phyloP scores from a whole-genome alignment of 2,797 vertebrate genomes.

The Sebastes trivittatus region DNA sequence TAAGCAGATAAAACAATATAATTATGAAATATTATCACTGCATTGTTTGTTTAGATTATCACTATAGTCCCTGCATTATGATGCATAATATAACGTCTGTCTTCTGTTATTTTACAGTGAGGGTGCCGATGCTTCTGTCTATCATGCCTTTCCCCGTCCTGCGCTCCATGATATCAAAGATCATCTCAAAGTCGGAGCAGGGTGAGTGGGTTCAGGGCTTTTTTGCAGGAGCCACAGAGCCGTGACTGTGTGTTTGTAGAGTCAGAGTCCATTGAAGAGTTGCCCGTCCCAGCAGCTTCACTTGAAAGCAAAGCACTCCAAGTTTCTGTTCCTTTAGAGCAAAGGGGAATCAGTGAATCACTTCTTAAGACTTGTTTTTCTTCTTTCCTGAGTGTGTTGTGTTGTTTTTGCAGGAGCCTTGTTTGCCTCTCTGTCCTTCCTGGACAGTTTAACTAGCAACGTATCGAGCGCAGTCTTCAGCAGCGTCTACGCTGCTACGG shows the following conservation, averaged over 20 bases:
- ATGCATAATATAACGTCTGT: background rate
- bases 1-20: background rate
- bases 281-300: background rate
- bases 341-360: background rate
- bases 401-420: conserved; percentile 85
- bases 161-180: conserved; percentile 95
- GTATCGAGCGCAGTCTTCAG: conserved; percentile 81
- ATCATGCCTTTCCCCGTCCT: conserved; percentile 91
- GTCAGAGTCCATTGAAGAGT: conserved; percentile 26
- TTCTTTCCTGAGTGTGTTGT: conserved; percentile 9
- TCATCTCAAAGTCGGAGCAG: conserved; percentile 88
- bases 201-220: conserved; percentile 80
- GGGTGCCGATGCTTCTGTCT: conserved; percentile 85
- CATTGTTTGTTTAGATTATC: conserved; percentile 17
- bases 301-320: conserved; percentile 15
- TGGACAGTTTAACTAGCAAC: conserved; percentile 85
- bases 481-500: conserved; percentile 88
- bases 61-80: background rate
- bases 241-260: conserved; percentile 32
- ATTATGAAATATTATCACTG: background rate
- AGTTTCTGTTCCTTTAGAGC: conserved; percentile 4
- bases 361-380: background rate
- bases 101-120: conserved; percentile 77
- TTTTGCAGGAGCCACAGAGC: background rate
- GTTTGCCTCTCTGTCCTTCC: conserved; percentile 91